These are phyloP conservation scores for Zaprionus obscuricornis DNA, from an alignment of 2,888 invertebrate genomes.

Conservation along the genomic window DNA sequence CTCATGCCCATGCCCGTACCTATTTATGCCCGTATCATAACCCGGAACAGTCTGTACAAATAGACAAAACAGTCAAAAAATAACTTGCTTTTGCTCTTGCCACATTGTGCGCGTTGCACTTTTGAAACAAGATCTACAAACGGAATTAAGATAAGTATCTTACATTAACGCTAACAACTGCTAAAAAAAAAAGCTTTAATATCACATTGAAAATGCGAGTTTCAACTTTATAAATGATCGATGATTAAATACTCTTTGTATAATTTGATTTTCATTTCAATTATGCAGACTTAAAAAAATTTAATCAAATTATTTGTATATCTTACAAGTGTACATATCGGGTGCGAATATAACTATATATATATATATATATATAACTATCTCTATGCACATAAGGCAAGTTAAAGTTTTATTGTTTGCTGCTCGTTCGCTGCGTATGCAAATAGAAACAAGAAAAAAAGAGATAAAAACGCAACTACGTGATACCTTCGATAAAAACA, in stretches of 20 bases:
- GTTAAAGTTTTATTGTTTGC: conserved; percentile 41
- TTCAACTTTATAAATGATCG: no score
- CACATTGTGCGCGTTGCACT: conserved; percentile 58
- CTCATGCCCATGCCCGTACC: neutral
- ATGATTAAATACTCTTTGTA: no score
- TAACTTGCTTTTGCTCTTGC: conserved; percentile 28
- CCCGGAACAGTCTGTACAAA: conserved; percentile 52
- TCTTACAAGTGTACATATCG: no score
- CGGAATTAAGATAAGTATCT: no score
- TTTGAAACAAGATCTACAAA: neutral
- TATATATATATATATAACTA: neutral
- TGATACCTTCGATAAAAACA: conserved; percentile 63
- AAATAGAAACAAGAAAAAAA: conserved; percentile 66
- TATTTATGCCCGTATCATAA: neutral
- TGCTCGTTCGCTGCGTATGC: conserved; percentile 62
- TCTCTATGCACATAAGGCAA: conserved; percentile 41
- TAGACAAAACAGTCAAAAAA: conserved; percentile 38
- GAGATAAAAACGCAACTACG: conserved; percentile 68
- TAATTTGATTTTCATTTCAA: no score
- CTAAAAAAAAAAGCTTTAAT: no score
- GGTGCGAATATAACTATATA: no score
- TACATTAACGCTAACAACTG: no score
- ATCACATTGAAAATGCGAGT: no score
- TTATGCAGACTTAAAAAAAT: no score
- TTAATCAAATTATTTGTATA: no score